Evolutionary conservation across 2,797 vertebrate species (phyloP), one percentile per base, ranked within the genome.

Genomic region (Alectoris magna): DNA sequence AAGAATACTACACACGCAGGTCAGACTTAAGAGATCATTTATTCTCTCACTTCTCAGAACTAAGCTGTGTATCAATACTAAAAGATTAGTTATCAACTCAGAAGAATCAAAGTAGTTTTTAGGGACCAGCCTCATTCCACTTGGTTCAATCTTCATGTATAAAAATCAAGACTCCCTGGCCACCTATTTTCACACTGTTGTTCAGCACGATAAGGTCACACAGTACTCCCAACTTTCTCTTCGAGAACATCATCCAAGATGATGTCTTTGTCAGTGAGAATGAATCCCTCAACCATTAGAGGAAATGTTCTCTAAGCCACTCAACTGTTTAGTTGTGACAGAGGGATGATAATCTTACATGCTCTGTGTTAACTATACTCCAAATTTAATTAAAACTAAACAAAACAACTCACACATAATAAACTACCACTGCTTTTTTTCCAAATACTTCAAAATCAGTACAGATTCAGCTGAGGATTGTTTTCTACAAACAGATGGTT

Each of bases 331-430:
- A 23, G 8, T 24, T 64, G 27, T 59, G 90, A 64, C 9, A 68
- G 34, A 41, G 1, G 8, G 58, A 73, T 7, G 5, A 64, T 15
- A 48, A 68, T 53, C 27, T 44, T 21, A 15, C 7, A 5, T 38
- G 3, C 21, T 87, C 34, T 58, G 2, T 29, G 46, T 27, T 36
- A 62, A 4, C 21, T 34, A 49, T 34, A 4, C 8, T 70, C 29
- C 51, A 23, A 59, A 84, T 71, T 78, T 5, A 3, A 73, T 58
- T 58, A 34, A 21, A 58, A 13, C 17, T n/a, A 53, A 27, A 53
- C 48, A 49, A n/a, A 83, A 69, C 43, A 72, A 14, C 0, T 0
- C 0, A 31, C 0, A 0, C 0, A n/a, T n/a, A 14, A 16, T 86
- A 59, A 78, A 55, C 29, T 31, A 69, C 5, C 29, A 73, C 44